phyloP scores from a whole-genome alignment of 2,113 vertebrate genomes.

The Pardalotus punctatus region DNA sequence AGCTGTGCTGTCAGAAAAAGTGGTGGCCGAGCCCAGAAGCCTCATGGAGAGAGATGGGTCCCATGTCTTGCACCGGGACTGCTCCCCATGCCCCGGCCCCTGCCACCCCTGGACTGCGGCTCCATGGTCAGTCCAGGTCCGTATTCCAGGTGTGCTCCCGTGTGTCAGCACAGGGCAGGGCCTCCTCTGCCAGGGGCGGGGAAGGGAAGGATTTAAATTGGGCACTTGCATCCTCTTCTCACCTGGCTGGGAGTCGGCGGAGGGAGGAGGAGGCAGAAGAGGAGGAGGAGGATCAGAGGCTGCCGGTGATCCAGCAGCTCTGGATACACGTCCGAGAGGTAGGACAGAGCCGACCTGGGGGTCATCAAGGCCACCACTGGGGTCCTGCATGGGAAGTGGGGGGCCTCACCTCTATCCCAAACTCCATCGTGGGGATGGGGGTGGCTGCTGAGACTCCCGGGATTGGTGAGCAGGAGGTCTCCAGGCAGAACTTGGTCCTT shows the following conservation, averaged over 20 bases:
- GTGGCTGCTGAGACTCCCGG: not conserved
- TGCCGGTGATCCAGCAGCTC: not conserved
- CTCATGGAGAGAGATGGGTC: accelerated
- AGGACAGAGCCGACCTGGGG: not conserved
- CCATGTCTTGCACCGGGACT: accelerated
- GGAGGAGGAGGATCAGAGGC: not conserved
- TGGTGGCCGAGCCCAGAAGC: not conserved
- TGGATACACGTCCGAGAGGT: not conserved
- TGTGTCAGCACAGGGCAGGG: not conserved
- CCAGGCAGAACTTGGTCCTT: not conserved
- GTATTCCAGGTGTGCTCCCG: not conserved
- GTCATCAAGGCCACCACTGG: not conserved
- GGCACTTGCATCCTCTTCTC: not conserved
- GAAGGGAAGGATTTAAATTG: conserved; percentile 20
- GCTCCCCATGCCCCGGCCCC: not conserved
- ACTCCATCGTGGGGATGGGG: no score
- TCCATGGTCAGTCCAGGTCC: not conserved
- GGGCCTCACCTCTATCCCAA: not conserved
- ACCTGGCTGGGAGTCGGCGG: not conserved
- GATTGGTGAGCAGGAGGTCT: not conserved
- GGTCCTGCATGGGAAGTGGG: not conserved
- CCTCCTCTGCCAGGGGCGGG: not conserved
- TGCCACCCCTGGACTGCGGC: not conserved
- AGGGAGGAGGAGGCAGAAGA: not conserved
- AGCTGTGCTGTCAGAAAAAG: not conserved